Evolutionary conservation across 2,888 invertebrate species (phyloP), one percentile per base, ranked within the genome.

Genomic region (Drosophila phalerata): DNA sequence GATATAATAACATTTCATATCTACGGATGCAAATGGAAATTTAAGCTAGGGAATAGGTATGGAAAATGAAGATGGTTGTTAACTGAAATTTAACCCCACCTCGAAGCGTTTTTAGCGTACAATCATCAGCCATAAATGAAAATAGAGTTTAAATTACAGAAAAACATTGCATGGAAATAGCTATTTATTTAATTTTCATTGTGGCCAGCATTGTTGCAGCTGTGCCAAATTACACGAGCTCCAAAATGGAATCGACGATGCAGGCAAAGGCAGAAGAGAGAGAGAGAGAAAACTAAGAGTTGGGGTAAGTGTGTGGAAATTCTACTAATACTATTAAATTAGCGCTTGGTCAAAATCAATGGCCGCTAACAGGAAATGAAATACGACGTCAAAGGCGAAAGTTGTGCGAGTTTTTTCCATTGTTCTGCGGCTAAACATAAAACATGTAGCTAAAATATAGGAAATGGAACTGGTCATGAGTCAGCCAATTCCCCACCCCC

Each of bases 141-240:
- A 86, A 86, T 69, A 84, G 66, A 66, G 78, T 64, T 76, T 67
- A 81, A 86, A 83, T 78, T 84, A 73, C 69, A 84, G 56, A 75
- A 84, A 83, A 86, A 84, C 71, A 78, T 73, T 75, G 71, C 66
- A 75, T 74, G 70, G 64, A 72, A 77, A 80, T 85, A 64, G 65
- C 63, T 73, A 75, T 82, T 82, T 81, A 86, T 77, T 73, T 71
- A 82, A 79, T 85, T 79, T 73, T 17, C 72, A 55, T 13, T 49
- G 60, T 58, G 52, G 66, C 66, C 61, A 65, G 66, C 56, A 55
- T 34, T 63, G 38, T 63, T 74, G 73, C 81, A 79, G 82, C 85
- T 85, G 81, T 51, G 58, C 68, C 72, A 77, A 77, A 80, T 77
- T 77, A 71, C 70, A 70, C 58, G 17, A 11, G 48, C 48, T 10